Evolutionary conservation across 37 sponge, comb jelly and placozoan species (phyloP).

Genomic region (Beroe forskalii): DNA sequence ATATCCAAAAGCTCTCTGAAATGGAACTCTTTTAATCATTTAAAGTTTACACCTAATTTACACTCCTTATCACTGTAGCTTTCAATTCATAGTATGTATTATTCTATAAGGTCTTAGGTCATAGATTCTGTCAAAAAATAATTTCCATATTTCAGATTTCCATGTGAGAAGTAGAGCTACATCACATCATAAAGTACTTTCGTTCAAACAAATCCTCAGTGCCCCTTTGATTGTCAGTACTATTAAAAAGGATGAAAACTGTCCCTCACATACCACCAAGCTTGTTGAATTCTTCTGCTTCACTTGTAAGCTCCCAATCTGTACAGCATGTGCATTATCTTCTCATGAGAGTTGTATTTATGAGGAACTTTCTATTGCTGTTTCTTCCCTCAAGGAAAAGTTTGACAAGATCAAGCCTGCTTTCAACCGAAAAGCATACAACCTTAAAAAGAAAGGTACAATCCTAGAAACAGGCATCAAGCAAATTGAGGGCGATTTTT

Average conservation of each 20-base stretch:
- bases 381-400: constrained; percentile 43
- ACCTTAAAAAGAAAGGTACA: background rate
- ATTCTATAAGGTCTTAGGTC: no score
- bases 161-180: constrained; percentile 60
- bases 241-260: constrained; percentile 48
- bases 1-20: no score
- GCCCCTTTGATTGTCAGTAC: constrained; percentile 49
- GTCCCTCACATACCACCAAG: constrained; percentile 18
- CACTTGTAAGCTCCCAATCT: constrained; percentile 24
- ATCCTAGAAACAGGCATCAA: background rate
- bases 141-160: constrained; percentile 64
- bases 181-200: constrained; percentile 53
- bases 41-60: no score
- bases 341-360: constrained; percentile 15
- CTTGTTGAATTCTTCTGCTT: constrained; percentile 44
- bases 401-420: constrained; percentile 58
- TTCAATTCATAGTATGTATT: no score
- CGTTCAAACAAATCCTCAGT: constrained; percentile 46
- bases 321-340: constrained; percentile 32
- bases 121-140: no score
- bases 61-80: no score
- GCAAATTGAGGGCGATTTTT: constrained; percentile 42
- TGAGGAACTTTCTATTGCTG: constrained; percentile 54
- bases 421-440: constrained; percentile 51
- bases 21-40: no score